phyloP scores from a whole-genome alignment of 2,888 invertebrate genomes.

The Tipula vernalis region DNA sequence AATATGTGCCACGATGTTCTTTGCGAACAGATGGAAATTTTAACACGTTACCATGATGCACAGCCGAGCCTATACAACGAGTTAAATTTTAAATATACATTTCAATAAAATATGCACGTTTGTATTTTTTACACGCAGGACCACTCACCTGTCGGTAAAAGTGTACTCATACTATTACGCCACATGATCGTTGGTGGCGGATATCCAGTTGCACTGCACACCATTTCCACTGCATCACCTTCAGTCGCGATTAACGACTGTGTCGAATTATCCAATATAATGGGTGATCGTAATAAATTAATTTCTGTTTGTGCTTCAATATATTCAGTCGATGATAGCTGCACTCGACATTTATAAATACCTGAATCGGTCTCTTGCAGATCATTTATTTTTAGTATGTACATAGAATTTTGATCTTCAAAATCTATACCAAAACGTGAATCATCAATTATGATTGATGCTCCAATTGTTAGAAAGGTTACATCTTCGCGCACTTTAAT shows the following conservation, averaged over 20 bases:
- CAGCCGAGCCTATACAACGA: slow-evolving; percentile 21
- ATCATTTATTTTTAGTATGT: slow-evolving; percentile 74
- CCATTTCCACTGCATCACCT: slow-evolving; percentile 54
- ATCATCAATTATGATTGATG: slow-evolving; percentile 73
- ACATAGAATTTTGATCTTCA: slow-evolving; percentile 68
- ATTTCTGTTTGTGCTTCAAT: slow-evolving; percentile 75
- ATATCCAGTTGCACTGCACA: slow-evolving; percentile 80
- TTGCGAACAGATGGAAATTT: slow-evolving; percentile 68
- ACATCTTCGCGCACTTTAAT: slow-evolving; percentile 51
- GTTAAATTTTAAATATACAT: not conserved
- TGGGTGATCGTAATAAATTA: slow-evolving; percentile 77
- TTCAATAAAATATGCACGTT: not conserved
- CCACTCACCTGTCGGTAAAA: slow-evolving; percentile 65
- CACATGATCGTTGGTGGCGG: slow-evolving; percentile 77
- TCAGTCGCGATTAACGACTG: slow-evolving; percentile 45
- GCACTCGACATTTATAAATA: slow-evolving; percentile 73
- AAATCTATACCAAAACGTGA: slow-evolving; percentile 70
- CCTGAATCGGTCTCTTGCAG: slow-evolving; percentile 90
- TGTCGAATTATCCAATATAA: slow-evolving; percentile 87
- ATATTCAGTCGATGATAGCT: slow-evolving; percentile 68
- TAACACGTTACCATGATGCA: slow-evolving; percentile 60
- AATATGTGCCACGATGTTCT: slow-evolving; percentile 86
- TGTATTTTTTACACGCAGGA: not conserved
- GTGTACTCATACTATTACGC: slow-evolving; percentile 86
- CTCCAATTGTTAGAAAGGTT: slow-evolving; percentile 71